These are phyloP conservation scores for Adela reaumurella DNA, from an alignment of 2,888 invertebrate genomes.

Conservation along the genomic window DNA sequence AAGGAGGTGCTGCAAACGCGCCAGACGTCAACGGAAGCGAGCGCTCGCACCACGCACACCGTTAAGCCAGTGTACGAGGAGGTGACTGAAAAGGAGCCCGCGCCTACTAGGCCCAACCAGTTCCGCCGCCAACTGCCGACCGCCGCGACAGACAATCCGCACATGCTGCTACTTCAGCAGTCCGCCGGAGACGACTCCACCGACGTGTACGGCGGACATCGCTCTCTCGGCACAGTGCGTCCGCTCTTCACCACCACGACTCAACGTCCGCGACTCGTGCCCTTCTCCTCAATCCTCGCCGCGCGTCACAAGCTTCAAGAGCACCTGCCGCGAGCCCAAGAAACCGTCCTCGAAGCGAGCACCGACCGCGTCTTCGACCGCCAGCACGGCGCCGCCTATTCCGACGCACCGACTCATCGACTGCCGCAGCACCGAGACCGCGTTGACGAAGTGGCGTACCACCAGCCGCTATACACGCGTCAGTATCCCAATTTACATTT, in stretches of 20 bases:
- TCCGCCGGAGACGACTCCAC: slow-evolving; percentile 62
- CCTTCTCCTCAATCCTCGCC: slow-evolving; percentile 46
- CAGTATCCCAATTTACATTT: slow-evolving; percentile 30
- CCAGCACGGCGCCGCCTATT: slow-evolving; percentile 47
- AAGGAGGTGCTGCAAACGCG: slow-evolving; percentile 37
- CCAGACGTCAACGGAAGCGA: slow-evolving; percentile 23
- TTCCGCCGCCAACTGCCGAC: slow-evolving; percentile 61
- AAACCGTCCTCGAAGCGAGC: slow-evolving; percentile 45
- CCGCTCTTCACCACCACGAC: slow-evolving; percentile 66
- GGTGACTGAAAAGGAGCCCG: slow-evolving; percentile 38
- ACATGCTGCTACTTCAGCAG: slow-evolving; percentile 55
- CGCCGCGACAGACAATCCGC: slow-evolving; percentile 52
- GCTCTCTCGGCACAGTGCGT: slow-evolving; percentile 61
- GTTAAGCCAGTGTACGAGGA: slow-evolving; percentile 56
- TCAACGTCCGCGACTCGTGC: slow-evolving; percentile 52
- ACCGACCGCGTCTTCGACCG: slow-evolving; percentile 49
- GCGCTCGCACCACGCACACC: slow-evolving; percentile 32
- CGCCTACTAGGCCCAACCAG: slow-evolving; percentile 49
- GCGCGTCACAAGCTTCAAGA: slow-evolving; percentile 46
- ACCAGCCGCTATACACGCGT: slow-evolving; percentile 36
- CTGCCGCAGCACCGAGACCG: slow-evolving; percentile 41
- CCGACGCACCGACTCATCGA: slow-evolving; percentile 52
- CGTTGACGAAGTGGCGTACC: slow-evolving; percentile 32
- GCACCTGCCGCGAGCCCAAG: slow-evolving; percentile 17
- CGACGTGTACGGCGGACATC: slow-evolving; percentile 65